phyloP scores from a whole-genome alignment of 2,888 invertebrate genomes.

The Blera fallax region DNA sequence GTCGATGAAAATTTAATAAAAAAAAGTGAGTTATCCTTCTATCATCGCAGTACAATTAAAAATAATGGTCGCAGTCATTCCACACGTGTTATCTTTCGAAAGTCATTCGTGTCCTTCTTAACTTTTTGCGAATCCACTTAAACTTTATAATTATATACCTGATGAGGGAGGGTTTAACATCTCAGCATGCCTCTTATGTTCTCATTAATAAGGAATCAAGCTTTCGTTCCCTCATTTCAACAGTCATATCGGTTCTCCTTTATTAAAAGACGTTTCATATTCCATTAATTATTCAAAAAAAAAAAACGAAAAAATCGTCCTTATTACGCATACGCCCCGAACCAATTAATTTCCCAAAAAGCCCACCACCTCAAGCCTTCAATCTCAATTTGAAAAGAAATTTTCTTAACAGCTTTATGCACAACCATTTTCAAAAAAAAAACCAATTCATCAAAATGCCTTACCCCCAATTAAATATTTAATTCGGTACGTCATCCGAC shows the following conservation, averaged over 20 bases:
- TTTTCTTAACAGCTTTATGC: not conserved
- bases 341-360: not conserved
- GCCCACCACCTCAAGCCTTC: not conserved
- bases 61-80: too few species aligned
- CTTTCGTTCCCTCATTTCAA: not conserved
- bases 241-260: not conserved
- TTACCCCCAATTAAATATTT: conserved; percentile 63
- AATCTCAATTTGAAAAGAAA: not conserved
- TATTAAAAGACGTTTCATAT: not conserved
- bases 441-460: conserved; percentile 59
- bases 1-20: too few species aligned
- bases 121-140: too few species aligned
- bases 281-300: not conserved
- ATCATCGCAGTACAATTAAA: too few species aligned
- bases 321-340: not conserved
- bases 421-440: conserved; percentile 7
- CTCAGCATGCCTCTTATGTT: not conserved
- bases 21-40: too few species aligned
- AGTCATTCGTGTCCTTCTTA: too few species aligned
- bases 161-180: not conserved
- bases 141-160: too few species aligned
- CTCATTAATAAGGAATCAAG: not conserved
- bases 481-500: conserved; percentile 46
- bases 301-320: too few species aligned
- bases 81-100: too few species aligned